A percentile compares a stretch with the other conserved stretches of the same genome.
Conservation (phyloP, 2,797 vertebrate genomes). For the Dromococcyx pavoninus region DNA sequence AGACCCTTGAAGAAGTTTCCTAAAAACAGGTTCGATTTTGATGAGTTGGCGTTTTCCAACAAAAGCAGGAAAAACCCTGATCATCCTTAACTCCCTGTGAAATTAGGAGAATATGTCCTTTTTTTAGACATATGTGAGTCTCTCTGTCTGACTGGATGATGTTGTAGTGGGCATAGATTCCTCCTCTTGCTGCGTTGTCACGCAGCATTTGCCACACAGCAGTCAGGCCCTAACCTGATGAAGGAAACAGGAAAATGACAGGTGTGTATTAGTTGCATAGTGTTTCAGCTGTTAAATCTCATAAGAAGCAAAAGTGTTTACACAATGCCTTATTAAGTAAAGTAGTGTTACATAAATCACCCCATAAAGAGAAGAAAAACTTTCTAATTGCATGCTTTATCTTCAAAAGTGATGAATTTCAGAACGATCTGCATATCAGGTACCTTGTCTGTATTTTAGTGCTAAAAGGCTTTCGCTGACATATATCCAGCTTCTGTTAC, state of each 20-base stretch:
- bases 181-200: not conserved
- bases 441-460: constrained; percentile 28
- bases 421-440: constrained; percentile 29
- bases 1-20: not conserved
- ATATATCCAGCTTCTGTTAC: constrained; percentile 46
- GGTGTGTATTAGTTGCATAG: not conserved
- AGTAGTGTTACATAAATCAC: constrained; percentile 33
- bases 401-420: constrained; percentile 56
- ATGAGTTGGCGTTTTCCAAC: not conserved
- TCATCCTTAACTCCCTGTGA: not conserved
- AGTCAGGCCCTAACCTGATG: not conserved
- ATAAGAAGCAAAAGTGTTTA: not conserved
- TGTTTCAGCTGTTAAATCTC: not conserved
- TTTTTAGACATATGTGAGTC: fast-evolving
- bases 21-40: not conserved
- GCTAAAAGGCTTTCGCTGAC: constrained; percentile 54
- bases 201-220: not conserved
- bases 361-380: constrained; percentile 30
- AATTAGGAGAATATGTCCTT: not conserved
- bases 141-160: not conserved
- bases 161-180: not conserved
- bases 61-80: not conserved
- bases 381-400: constrained; percentile 49
- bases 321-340: constrained; percentile 3
- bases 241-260: not conserved